Percentiles rank a stretch among this genome's conserved stretches.
Evolutionary conservation across 2,888 invertebrate genomes (phyloP).

Genomic region (Ectemnius cavifrons): DNA sequence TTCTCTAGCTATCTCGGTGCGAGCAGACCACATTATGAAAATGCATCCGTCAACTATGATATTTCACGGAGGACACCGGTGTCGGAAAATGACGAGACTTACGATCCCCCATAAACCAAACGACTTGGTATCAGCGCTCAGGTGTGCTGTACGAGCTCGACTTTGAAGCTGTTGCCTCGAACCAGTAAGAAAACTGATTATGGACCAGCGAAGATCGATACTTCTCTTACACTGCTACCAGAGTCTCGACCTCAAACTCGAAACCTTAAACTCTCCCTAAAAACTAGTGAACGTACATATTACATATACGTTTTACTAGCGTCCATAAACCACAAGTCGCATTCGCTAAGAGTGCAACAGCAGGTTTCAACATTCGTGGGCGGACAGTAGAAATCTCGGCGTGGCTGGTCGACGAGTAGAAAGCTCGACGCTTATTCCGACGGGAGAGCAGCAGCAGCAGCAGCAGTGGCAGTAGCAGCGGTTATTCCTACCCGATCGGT

Average conservation of each 20-base stretch:
- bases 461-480: neutral
- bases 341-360: too few relatives aligned
- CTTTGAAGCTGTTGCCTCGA: neutral
- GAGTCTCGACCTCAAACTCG: neutral
- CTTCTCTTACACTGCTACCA: neutral
- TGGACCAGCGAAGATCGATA: too few relatives aligned
- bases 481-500: too few relatives aligned
- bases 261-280: too few relatives aligned
- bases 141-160: constrained; percentile 21
- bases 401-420: constrained; percentile 47
- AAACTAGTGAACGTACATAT: too few relatives aligned
- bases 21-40: constrained; percentile 60
- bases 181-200: too few relatives aligned
- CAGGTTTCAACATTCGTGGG: too few relatives aligned
- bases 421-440: constrained; percentile 55
- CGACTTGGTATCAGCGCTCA: constrained; percentile 26
- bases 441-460: constrained; percentile 5
- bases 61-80: constrained; percentile 61
- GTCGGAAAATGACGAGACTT: constrained; percentile 46
- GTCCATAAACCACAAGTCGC: too few relatives aligned
- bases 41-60: constrained; percentile 67
- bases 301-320: too few relatives aligned
- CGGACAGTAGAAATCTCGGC: neutral
- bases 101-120: constrained; percentile 51
- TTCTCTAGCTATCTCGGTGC: too few relatives aligned